phyloP scores from a whole-genome alignment of 2,113 vertebrate genomes.

The Sisor rabdophorus region DNA sequence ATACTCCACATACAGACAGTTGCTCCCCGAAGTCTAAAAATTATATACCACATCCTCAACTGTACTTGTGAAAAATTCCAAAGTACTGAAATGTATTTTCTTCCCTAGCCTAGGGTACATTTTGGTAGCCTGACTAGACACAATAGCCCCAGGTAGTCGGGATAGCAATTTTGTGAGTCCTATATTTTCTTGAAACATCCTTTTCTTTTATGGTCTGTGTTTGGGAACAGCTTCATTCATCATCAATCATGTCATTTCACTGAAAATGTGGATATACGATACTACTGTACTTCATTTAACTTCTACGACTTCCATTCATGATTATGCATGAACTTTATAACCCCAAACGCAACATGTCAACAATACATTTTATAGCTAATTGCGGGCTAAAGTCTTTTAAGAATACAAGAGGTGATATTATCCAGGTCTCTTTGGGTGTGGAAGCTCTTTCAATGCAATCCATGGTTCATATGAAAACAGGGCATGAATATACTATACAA shows the following conservation, averaged over 20 bases:
- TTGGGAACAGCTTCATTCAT: not conserved
- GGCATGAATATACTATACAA: not conserved
- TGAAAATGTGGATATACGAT: not conserved
- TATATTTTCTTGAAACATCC: not conserved
- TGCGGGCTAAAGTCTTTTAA: not conserved
- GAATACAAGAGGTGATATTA: not conserved
- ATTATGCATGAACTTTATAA: not conserved
- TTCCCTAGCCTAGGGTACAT: too few species aligned
- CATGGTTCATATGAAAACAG: constrained; percentile 1
- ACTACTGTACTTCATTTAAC: not conserved
- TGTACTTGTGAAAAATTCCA: too few species aligned
- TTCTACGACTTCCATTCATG: not conserved
- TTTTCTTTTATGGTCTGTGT: not conserved
- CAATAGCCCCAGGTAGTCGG: too few species aligned
- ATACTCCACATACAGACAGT: too few species aligned
- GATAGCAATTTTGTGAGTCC: too few species aligned
- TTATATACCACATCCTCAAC: too few species aligned
- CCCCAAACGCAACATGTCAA: not conserved
- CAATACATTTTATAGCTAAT: constrained; percentile 2
- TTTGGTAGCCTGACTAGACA: too few species aligned
- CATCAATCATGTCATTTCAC: not conserved
- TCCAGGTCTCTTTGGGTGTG: too few species aligned
- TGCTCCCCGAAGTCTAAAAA: too few species aligned
- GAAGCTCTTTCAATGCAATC: too few species aligned
- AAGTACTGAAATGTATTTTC: too few species aligned